Conservation (phyloP, 2,888 invertebrate species). For the Geotrupes spiniger region DNA sequence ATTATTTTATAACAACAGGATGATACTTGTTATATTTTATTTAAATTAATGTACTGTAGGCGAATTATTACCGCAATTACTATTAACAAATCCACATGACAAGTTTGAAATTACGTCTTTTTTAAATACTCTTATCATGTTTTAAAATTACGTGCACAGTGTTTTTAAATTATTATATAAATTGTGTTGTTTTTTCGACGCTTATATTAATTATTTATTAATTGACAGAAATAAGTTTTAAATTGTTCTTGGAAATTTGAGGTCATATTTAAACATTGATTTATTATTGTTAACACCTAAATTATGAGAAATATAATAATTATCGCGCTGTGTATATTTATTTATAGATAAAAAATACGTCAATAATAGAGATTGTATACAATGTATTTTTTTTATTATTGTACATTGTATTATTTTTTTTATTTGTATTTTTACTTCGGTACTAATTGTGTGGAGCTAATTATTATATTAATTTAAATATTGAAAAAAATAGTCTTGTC, state of each 20-base stretch:
- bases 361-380: no score
- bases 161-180: conserved; percentile 4
- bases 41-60: conserved; percentile 51
- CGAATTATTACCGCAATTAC: conserved; percentile 50
- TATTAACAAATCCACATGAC: conserved; percentile 22
- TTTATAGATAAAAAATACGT: conserved; percentile 9
- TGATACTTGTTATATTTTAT: conserved; percentile 49
- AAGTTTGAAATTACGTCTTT: conserved; percentile 19
- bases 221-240: conserved; percentile 1
- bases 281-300: background rate
- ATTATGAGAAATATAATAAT: background rate
- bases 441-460: background rate
- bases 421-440: background rate
- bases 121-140: conserved; percentile 3
- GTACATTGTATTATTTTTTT: conserved; percentile 7
- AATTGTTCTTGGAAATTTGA: background rate
- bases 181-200: background rate
- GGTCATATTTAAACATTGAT: no score
- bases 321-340: background rate
- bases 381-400: conserved; percentile 1
- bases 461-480: no score
- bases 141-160: background rate
- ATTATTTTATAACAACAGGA: conserved; percentile 45
- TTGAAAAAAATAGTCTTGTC: no score
- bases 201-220: conserved; percentile 3